phyloP scores from a whole-genome alignment of 2,888 invertebrate genomes.

The Diaprepes abbreviatus region DNA sequence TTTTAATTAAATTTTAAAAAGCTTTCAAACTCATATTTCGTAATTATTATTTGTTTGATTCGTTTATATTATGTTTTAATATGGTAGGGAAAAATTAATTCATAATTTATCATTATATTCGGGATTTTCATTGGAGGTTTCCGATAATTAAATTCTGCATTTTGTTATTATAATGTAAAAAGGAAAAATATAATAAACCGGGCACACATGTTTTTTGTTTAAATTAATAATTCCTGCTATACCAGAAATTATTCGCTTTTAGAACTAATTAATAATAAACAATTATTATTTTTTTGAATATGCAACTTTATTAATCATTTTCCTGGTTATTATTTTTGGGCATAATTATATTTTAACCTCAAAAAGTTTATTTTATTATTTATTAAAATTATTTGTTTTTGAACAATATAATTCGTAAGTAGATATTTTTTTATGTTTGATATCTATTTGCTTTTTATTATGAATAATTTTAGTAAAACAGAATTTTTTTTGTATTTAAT shows the following conservation, averaged over 20 bases:
- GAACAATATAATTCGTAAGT: too few species aligned
- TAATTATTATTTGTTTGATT: constrained; percentile 51
- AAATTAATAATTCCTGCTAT: constrained; percentile 38
- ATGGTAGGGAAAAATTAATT: constrained; percentile 47
- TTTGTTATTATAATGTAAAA: constrained; percentile 47
- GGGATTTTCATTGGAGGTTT: constrained; percentile 37
- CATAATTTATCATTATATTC: constrained; percentile 50
- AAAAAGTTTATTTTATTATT: too few species aligned
- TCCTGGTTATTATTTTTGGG: background rate
- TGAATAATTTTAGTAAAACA: too few species aligned
- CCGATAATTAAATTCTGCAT: constrained; percentile 46
- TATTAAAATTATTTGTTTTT: too few species aligned
- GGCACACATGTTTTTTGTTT: constrained; percentile 37
- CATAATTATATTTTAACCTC: too few species aligned
- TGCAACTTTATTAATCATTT: constrained; percentile 34
- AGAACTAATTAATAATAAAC: constrained; percentile 45
- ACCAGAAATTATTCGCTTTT: constrained; percentile 44
- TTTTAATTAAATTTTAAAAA: constrained; percentile 51
- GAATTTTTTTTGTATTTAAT: too few species aligned
- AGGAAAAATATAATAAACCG: constrained; percentile 22
- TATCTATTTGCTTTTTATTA: too few species aligned
- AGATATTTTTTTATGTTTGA: too few species aligned
- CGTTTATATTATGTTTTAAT: constrained; percentile 50
- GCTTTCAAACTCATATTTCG: constrained; percentile 46
- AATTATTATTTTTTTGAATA: constrained; percentile 33